These are phyloP conservation scores for Nothura maculosa DNA, from an alignment of 2,797 vertebrate species.

Conservation along the genomic window DNA sequence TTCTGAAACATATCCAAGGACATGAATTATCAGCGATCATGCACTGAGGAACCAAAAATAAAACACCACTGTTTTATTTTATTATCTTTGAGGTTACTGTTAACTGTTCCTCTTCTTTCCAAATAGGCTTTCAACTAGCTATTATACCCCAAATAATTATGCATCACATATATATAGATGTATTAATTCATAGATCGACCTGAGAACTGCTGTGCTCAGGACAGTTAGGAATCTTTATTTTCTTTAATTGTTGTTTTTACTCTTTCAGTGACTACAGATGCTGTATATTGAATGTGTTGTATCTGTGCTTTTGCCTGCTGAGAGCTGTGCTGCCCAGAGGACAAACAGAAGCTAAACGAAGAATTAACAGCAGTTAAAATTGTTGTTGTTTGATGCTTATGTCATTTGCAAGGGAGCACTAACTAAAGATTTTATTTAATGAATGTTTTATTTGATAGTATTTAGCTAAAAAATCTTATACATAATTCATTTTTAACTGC, in stretches of 20 bases:
- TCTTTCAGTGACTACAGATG: not conserved
- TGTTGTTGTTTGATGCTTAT: not conserved
- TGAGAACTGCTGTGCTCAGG: not conserved
- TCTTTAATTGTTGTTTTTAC: not conserved
- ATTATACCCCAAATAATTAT: not conserved
- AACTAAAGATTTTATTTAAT: not conserved
- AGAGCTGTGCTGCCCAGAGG: conserved; percentile 19
- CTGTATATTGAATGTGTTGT: not conserved
- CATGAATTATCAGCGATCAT: not conserved
- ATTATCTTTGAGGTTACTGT: not conserved
- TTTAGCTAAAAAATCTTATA: not conserved
- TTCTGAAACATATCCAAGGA: not conserved
- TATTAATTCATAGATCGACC: not conserved
- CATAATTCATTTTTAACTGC: not conserved
- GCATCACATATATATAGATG: not conserved
- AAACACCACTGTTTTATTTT: not conserved
- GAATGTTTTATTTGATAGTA: not conserved
- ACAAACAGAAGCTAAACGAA: conserved; percentile 21
- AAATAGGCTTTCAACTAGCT: not conserved
- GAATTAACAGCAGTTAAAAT: conserved; percentile 26
- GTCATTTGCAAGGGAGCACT: not conserved
- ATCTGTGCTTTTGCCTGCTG: not conserved
- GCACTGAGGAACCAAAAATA: not conserved
- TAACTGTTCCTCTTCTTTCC: not conserved
- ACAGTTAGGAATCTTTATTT: not conserved